Evolutionary conservation across 1,140 invertebrate species (phyloP).

Genomic region (Drosophila equinoxialis): DNA sequence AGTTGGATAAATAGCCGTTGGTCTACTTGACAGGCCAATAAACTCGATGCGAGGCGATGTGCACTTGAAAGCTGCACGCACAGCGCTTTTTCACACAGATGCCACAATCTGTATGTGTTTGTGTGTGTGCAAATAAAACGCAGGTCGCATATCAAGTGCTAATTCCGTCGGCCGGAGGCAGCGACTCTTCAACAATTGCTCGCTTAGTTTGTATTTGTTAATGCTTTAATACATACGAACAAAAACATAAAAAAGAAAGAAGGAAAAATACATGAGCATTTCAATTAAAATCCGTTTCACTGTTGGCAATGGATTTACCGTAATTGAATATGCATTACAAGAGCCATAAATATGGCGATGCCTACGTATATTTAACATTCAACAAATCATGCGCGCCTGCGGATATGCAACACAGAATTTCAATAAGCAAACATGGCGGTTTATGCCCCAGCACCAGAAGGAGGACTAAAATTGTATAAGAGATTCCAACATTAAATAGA

Average conservation of each 20-base stretch:
- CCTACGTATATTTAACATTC: constrained; percentile 50
- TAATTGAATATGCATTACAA: constrained; percentile 76
- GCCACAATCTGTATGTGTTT: background rate
- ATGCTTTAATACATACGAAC: constrained; percentile 43
- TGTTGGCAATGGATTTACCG: constrained; percentile 22
- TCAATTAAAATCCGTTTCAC: constrained; percentile 65
- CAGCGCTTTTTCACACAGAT: background rate
- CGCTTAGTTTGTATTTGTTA: constrained; percentile 52
- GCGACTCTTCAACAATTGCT: constrained; percentile 22
- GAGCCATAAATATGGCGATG: constrained; percentile 58
- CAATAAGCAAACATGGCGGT: constrained; percentile 71
- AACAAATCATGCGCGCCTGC: constrained; percentile 78
- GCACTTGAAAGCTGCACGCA: constrained; percentile 14
- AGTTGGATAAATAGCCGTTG: constrained; percentile 7
- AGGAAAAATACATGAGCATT: constrained; percentile 33
- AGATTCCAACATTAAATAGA: background rate
- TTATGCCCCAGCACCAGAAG: constrained; percentile 22
- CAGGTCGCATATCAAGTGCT: constrained; percentile 56
- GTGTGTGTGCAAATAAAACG: constrained; percentile 43
- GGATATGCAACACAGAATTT: constrained; percentile 78
- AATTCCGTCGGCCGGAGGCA: constrained; percentile 21
- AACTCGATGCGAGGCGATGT: constrained; percentile 5
- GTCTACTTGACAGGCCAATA: constrained; percentile 20
- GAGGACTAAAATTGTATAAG: constrained; percentile 8
- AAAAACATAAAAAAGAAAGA: background rate